These are phyloP conservation scores for Chironomus riparius DNA, from an alignment of 2,888 invertebrate species.

Conservation along the genomic window DNA sequence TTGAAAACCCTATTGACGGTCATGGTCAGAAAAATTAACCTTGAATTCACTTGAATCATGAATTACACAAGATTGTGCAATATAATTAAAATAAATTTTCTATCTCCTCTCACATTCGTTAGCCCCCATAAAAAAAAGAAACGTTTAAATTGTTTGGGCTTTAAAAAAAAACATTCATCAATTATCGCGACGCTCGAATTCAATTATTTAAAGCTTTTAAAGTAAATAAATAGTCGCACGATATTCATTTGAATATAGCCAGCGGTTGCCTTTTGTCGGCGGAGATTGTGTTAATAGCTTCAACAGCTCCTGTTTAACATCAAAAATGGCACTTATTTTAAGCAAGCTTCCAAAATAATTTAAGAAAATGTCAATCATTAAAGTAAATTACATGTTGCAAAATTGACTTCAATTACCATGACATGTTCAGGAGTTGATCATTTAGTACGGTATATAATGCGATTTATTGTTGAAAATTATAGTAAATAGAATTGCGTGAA, in stretches of 20 bases:
- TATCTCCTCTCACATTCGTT: background rate
- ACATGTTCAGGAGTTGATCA: too few species aligned
- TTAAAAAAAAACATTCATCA: background rate
- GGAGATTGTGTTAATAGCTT: background rate
- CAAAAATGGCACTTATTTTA: background rate
- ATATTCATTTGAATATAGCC: background rate
- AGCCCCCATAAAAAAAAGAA: too few species aligned
- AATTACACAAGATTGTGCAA: background rate
- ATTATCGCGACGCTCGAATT: background rate
- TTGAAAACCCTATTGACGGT: too few species aligned
- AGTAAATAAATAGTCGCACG: background rate
- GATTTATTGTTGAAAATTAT: too few species aligned
- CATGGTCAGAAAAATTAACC: conserved; percentile 14
- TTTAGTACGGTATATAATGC: too few species aligned
- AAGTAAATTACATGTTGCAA: background rate
- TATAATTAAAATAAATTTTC: background rate
- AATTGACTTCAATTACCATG: too few species aligned
- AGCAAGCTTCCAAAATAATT: background rate
- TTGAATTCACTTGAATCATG: conserved; percentile 4
- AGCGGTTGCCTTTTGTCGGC: background rate
- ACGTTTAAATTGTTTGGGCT: background rate
- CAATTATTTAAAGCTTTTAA: background rate
- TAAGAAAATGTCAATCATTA: background rate
- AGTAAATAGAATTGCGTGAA: too few species aligned
- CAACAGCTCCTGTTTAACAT: background rate